Evolutionary conservation across 2,113 vertebrate genomes (phyloP), one percentile per base, ranked within the genome.

Genomic region (Bujurquina vittata): DNA sequence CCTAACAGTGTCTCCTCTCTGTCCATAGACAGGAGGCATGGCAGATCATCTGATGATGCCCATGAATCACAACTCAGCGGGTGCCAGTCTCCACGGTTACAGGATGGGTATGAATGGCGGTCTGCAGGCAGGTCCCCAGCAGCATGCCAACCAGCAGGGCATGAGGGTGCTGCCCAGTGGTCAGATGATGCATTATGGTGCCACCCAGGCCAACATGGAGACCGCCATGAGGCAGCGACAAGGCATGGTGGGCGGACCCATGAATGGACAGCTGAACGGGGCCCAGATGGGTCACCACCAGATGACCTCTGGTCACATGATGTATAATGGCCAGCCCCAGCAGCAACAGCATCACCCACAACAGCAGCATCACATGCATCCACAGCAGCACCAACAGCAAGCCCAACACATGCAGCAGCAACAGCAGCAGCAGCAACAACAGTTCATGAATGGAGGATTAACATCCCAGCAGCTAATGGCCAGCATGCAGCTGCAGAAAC

Each of bases 11-110:
- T 92, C 75, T 91, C 79, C 80, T 85, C 85, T 91, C 77, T 82
- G 77, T 58, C 78, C 61, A 7, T 58, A 90, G 86, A 87, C 89
- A 94, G 93, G 94, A 89, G 92, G 86, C 81, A 99, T 99, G 97
- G 97, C 97, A 2, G 98, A 99, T 90, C 98, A 98, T 87, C 95
- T 98, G 95, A 97, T 99, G 97, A 97, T 99, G 96, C 92, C 97
- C 79, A 95, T 98, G 96, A 96, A 96, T 95, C 98, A 99, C 91
- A 93, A 95, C 3, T 94, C 94, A 69, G 88, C 92, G 20, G 96
- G 96, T 72, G 91, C 91, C 49, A 92, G 96, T 89, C 96, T 98
- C 87, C 97, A 97, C 88, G 94, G 94, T 90, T 97, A 97, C 94
- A 95, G 97, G 88, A 94, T 97, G 96, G 96, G 96, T 67, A 95